These are phyloP conservation scores for Lophotis ruficrista DNA, from an alignment of 2,113 vertebrate species.

Conservation along the genomic window DNA sequence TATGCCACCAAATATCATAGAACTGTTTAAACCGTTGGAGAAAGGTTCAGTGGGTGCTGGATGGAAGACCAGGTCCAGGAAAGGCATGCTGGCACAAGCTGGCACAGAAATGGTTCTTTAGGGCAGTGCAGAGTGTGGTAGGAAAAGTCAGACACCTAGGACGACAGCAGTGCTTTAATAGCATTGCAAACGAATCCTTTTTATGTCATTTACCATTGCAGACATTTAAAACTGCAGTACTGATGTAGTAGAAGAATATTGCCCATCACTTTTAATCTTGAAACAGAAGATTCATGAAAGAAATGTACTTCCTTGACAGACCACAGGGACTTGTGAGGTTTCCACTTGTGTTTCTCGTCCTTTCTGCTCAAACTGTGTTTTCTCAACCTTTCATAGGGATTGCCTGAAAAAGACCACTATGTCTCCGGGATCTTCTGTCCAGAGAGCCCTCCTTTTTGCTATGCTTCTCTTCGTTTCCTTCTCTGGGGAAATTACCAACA, in stretches of 20 bases:
- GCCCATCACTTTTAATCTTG: neutral
- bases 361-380: neutral
- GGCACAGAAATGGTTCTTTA: neutral
- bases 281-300: neutral
- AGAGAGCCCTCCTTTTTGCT: neutral
- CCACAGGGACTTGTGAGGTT: neutral
- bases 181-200: neutral
- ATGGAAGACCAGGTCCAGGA: neutral
- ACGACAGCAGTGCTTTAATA: neutral
- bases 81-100: neutral
- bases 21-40: neutral
- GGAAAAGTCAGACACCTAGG: neutral
- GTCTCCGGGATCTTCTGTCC: neutral
- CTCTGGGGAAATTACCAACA: neutral
- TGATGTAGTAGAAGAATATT: neutral
- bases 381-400: neutral
- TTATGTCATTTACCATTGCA: neutral
- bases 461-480: neutral
- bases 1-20: neutral
- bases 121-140: neutral
- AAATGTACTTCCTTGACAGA: neutral
- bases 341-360: neutral
- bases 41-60: neutral
- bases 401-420: neutral
- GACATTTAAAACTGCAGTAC: neutral